A percentile compares a stretch with the other conserved stretches of the same genome.
phyloP scores from a whole-genome alignment of 2,113 vertebrate genomes.

The Ochotona curzoniae region DNA sequence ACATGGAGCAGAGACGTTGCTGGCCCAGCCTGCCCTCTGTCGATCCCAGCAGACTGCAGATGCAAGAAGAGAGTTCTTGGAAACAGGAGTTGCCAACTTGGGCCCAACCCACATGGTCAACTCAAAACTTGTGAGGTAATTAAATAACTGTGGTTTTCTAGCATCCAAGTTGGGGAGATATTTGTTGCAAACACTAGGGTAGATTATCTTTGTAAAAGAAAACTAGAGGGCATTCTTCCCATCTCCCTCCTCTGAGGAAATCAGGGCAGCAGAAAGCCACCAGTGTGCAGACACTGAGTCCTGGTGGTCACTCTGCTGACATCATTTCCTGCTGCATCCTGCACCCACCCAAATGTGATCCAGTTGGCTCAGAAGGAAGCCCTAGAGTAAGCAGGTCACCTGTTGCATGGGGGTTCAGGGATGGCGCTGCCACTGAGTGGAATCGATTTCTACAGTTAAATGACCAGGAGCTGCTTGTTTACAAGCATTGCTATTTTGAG shows the following conservation, averaged over 20 bases:
- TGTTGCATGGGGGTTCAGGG: no score
- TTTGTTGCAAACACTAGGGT: neutral
- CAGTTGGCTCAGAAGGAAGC: neutral
- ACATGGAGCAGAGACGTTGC: neutral
- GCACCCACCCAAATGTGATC: neutral
- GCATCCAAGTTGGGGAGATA: neutral
- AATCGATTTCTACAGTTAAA: neutral
- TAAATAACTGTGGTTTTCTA: neutral
- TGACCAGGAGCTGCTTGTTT: neutral
- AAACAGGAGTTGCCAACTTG: neutral
- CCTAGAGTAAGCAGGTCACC: neutral
- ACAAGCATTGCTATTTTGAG: constrained; percentile 1
- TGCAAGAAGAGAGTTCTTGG: neutral
- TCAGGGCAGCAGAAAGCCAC: neutral
- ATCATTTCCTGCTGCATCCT: neutral
- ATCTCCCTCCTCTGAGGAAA: neutral
- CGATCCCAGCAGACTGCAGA: neutral
- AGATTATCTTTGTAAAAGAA: neutral
- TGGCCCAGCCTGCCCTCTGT: neutral
- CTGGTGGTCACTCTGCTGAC: neutral
- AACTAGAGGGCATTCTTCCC: neutral
- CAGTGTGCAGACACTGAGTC: neutral
- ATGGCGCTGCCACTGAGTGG: neutral
- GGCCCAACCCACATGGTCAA: neutral
- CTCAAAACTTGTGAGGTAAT: neutral